A percentile compares a stretch with the other conserved stretches of the same genome.
Conservation (phyloP, 2,113 vertebrate genomes). For the Phaethon lepturus region DNA sequence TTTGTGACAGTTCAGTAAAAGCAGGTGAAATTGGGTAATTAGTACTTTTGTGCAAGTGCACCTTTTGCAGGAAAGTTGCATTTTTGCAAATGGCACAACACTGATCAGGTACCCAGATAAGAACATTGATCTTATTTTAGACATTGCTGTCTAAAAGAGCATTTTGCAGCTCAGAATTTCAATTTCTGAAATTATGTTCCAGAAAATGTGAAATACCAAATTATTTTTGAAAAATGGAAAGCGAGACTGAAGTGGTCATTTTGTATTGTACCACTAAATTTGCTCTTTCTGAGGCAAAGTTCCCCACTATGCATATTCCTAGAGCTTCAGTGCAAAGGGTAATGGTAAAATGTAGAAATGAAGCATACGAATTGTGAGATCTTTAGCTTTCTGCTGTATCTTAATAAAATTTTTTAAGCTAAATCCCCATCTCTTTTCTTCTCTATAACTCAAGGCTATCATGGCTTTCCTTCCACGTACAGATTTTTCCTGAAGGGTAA, state of each 20-base stretch:
- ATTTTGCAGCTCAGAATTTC: background rate
- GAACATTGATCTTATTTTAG: background rate
- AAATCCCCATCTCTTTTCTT: background rate
- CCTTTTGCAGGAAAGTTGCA: background rate
- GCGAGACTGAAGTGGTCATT: background rate
- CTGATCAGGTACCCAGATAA: background rate
- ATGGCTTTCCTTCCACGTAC: background rate
- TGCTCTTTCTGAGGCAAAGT: background rate
- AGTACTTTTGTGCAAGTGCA: too few relatives aligned
- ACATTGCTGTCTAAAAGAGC: background rate
- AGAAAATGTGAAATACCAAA: background rate
- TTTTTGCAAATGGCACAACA: background rate
- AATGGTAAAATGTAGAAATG: background rate
- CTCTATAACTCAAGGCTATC: background rate
- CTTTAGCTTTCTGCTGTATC: background rate
- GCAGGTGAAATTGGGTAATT: fast-evolving
- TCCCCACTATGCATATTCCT: background rate
- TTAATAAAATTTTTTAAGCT: background rate
- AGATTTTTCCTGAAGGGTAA: background rate
- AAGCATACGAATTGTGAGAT: background rate
- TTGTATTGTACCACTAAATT: background rate
- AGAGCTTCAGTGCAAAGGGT: background rate
- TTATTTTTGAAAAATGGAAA: background rate
- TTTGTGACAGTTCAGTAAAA: background rate
- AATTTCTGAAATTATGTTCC: background rate